phyloP scores from a whole-genome alignment of 2,797 vertebrate species.

The Tapirus indicus region DNA sequence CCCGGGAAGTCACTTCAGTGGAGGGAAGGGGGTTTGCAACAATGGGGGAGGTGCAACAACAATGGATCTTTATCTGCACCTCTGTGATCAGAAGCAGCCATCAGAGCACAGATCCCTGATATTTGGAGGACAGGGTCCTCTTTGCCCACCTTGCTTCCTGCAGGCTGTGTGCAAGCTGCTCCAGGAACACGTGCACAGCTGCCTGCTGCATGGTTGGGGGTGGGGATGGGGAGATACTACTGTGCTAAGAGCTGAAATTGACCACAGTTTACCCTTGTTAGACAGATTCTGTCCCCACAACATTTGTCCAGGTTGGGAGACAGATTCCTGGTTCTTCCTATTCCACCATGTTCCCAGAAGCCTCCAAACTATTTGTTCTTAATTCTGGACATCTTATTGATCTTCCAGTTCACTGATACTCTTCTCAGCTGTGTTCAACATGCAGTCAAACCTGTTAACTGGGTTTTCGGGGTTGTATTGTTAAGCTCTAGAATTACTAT shows the following conservation, averaged over 20 bases:
- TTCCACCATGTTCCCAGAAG: not conserved
- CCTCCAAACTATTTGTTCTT: not conserved
- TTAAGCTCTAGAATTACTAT: not conserved
- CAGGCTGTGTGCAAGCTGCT: no score
- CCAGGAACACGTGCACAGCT: not conserved
- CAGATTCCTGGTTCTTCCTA: not conserved
- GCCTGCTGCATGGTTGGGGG: not conserved
- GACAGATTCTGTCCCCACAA: not conserved
- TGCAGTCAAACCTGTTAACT: not conserved
- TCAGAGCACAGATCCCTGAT: not conserved
- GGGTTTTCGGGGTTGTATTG: not conserved
- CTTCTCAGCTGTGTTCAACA: not conserved
- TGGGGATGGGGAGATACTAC: not conserved
- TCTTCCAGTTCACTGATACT: not conserved
- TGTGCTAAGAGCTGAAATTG: not conserved
- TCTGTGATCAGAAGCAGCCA: not conserved
- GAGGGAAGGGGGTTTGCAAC: not conserved
- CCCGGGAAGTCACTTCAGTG: not conserved
- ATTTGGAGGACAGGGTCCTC: not conserved
- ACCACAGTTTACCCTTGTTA: not conserved
- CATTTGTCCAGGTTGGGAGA: not conserved
- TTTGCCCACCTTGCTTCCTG: no score
- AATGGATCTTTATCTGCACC: not conserved
- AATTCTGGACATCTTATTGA: not conserved
- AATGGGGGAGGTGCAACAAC: no score